phyloP scores from a whole-genome alignment of 2,113 vertebrate species.

The Pterocles gutturalis region DNA sequence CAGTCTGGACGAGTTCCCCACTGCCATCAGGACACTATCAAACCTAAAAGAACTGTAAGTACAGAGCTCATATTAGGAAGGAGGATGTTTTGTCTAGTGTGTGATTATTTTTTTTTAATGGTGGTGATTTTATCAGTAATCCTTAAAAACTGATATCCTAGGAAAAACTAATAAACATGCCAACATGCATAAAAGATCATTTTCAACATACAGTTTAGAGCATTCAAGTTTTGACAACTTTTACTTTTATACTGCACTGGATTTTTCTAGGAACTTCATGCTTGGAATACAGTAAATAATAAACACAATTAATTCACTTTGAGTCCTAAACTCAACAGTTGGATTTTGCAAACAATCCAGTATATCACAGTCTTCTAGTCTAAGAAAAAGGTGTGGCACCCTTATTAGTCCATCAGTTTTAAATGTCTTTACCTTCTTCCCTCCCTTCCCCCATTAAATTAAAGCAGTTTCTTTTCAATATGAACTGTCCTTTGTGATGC shows the following conservation, averaged over 20 bases:
- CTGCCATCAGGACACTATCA: slow-evolving; percentile 84
- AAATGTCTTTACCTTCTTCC: background rate
- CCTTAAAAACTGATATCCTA: slow-evolving; percentile 12
- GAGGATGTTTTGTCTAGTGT: slow-evolving; percentile 31
- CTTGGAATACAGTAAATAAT: background rate
- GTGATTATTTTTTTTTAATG: slow-evolving; percentile 6
- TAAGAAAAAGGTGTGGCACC: background rate
- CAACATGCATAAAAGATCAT: background rate
- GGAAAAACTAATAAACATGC: slow-evolving; percentile 8
- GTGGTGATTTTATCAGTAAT: slow-evolving; percentile 24
- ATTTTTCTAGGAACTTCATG: background rate
- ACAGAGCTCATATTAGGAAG: background rate
- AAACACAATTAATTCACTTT: background rate
- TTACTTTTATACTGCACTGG: background rate
- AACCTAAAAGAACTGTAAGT: slow-evolving; percentile 95
- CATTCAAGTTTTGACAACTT: background rate
- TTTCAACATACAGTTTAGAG: background rate
- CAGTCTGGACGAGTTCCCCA: slow-evolving; percentile 85
- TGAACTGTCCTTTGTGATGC: background rate
- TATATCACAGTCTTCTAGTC: background rate
- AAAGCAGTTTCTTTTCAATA: background rate
- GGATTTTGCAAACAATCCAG: background rate
- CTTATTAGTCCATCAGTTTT: background rate
- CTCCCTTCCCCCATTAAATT: background rate
- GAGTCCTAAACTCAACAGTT: background rate